phyloP scores from a whole-genome alignment of 2,113 vertebrate species.

The Psilopogon haemacephalus region DNA sequence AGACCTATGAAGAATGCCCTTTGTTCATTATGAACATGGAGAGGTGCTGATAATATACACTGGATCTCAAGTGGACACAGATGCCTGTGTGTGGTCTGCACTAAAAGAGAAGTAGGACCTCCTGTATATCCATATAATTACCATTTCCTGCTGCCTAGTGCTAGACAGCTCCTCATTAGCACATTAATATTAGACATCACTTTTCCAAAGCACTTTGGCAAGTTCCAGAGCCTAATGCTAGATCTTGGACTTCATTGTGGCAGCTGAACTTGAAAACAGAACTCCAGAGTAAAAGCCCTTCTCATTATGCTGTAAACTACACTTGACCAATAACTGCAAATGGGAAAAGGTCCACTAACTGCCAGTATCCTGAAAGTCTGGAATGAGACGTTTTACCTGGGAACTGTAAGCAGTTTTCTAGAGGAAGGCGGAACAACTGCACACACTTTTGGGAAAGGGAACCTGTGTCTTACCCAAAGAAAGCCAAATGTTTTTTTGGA shows the following conservation, averaged over 20 bases:
- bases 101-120: neutral
- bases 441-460: neutral
- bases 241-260: neutral
- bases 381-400: neutral
- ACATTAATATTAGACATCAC: neutral
- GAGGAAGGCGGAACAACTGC: too few relatives aligned
- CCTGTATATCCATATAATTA: neutral
- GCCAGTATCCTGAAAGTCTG: neutral
- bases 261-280: neutral
- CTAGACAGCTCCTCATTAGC: neutral
- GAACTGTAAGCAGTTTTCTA: neutral
- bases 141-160: neutral
- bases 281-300: neutral
- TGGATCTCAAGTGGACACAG: neutral
- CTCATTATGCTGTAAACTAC: neutral
- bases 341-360: neutral
- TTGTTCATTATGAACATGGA: accelerated
- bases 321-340: neutral
- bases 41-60: neutral
- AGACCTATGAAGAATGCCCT: neutral
- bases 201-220: neutral
- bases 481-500: neutral
- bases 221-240: neutral
- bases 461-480: neutral
- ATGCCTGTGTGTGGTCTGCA: neutral